Evolutionary conservation across 2,888 invertebrate species (phyloP).

Genomic region (Masnerella sp.): DNA sequence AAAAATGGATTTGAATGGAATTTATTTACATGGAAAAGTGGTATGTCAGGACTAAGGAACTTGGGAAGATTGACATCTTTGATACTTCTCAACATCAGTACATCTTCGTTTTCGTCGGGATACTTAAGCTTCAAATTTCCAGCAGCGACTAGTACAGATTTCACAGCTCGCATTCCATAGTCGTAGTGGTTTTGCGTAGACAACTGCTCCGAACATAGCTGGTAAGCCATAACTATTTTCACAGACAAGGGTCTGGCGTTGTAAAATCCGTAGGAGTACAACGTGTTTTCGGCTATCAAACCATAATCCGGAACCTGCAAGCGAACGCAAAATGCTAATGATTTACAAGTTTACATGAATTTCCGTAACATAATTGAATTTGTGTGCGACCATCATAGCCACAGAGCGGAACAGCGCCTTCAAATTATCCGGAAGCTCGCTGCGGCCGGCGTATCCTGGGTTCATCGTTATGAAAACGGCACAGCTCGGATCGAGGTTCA

Average conservation of each 20-base stretch:
- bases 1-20: no score
- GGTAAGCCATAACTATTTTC: constrained; percentile 83
- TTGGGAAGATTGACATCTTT: constrained; percentile 84
- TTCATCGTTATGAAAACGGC: constrained; percentile 83
- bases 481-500: constrained; percentile 80
- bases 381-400: constrained; percentile 82
- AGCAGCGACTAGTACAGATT: constrained; percentile 82
- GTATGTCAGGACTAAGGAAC: constrained; percentile 80
- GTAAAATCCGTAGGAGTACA: constrained; percentile 82
- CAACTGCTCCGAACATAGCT: constrained; percentile 82
- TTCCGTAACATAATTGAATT: no score
- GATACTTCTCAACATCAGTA: constrained; percentile 82
- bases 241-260: constrained; percentile 81
- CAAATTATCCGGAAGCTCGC: constrained; percentile 82
- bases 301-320: constrained; percentile 81
- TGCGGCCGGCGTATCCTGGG: constrained; percentile 81
- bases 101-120: constrained; percentile 81
- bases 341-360: no score
- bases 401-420: constrained; percentile 82
- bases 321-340: no score
- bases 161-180: constrained; percentile 84
- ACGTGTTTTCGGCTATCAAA: constrained; percentile 81
- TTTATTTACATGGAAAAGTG: constrained; percentile 79
- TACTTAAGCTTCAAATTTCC: constrained; percentile 82
- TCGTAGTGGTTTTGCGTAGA: constrained; percentile 84